These are phyloP conservation scores for Ptyas mucosa DNA, from an alignment of 2,113 vertebrate species.

Conservation along the genomic window DNA sequence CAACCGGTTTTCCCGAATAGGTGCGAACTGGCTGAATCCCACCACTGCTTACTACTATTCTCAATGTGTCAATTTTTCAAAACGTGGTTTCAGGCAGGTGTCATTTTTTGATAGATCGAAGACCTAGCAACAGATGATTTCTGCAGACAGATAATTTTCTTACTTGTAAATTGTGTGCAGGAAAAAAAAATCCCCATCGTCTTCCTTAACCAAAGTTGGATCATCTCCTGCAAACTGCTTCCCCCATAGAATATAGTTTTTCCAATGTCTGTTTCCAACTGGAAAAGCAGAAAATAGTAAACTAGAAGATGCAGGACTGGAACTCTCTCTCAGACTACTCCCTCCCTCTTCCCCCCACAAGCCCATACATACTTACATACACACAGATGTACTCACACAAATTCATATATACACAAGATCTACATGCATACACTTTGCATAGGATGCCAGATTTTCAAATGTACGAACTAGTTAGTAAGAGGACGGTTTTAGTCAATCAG, in stretches of 20 bases:
- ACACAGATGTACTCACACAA: neutral
- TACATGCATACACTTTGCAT: neutral
- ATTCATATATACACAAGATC: neutral
- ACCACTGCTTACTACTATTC: neutral
- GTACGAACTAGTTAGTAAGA: neutral
- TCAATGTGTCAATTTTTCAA: neutral
- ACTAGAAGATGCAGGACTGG: neutral
- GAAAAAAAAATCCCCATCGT: neutral
- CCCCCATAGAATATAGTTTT: neutral
- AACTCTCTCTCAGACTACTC: neutral
- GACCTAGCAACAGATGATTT: neutral
- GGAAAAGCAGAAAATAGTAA: neutral
- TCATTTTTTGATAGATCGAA: neutral
- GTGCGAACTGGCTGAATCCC: too few relatives aligned
- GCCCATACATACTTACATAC: neutral
- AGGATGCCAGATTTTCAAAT: constrained; percentile 11
- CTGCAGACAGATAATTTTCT: neutral
- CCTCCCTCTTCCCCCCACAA: neutral
- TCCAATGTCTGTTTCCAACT: neutral
- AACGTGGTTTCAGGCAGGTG: neutral
- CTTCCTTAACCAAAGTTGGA: neutral
- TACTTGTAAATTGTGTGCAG: neutral
- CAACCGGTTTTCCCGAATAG: too few relatives aligned
- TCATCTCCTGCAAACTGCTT: neutral
- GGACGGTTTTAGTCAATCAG: constrained; percentile 22